phyloP scores from a whole-genome alignment of 1,140 invertebrate genomes.

The Mercenaria mercenaria region DNA sequence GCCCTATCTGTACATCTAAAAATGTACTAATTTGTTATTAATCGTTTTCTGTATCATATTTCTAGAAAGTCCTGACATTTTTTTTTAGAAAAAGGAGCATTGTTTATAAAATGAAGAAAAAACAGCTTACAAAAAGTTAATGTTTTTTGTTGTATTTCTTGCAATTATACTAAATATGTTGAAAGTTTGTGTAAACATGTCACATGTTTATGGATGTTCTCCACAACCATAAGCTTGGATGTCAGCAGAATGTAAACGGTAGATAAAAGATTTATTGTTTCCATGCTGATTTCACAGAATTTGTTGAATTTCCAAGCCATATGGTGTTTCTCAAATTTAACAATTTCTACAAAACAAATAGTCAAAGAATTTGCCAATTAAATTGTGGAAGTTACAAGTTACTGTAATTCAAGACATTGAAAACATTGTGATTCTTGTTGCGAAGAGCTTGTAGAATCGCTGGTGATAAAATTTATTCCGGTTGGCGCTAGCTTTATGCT shows the following conservation, averaged over 20 bases:
- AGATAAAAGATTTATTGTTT: conserved; percentile 23
- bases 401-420: background rate
- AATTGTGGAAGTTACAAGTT: background rate
- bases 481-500: too few species aligned
- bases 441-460: too few species aligned
- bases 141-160: background rate
- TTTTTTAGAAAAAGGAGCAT: too few species aligned
- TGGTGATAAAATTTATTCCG: too few species aligned
- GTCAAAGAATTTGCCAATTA: background rate
- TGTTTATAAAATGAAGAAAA: background rate
- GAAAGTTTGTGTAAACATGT: conserved; percentile 8
- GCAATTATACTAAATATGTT: background rate
- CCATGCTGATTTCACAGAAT: background rate
- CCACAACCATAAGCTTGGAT: background rate
- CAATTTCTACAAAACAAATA: background rate
- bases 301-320: conserved; percentile 3
- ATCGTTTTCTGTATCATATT: too few species aligned
- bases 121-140: too few species aligned
- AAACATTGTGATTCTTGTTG: background rate
- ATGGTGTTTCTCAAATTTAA: conserved; percentile 15
- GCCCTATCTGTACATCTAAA: too few species aligned
- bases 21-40: too few species aligned
- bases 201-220: background rate
- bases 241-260: conserved; percentile 16
- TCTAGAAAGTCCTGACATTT: too few species aligned